Evolutionary conservation across 2,113 vertebrate species (phyloP).

Genomic region (Orthonyx spaldingii): DNA sequence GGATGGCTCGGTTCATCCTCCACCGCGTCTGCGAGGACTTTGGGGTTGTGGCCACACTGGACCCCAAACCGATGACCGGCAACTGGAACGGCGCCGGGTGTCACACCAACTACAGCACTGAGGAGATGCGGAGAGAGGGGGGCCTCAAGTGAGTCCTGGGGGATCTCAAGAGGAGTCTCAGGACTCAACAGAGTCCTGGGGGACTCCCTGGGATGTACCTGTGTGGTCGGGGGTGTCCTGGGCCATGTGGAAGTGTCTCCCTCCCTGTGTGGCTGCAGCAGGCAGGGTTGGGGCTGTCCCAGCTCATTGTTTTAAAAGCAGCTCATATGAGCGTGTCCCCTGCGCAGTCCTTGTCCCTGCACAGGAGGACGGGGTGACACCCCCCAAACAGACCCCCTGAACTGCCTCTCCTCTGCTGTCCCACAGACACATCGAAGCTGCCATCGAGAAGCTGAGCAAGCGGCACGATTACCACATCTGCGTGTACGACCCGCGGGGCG

Average conservation of each 20-base stretch:
- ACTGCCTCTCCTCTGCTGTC: neutral
- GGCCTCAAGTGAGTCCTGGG: conserved; percentile 73
- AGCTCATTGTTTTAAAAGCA: neutral
- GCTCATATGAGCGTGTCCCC: neutral
- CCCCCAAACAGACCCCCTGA: accelerated
- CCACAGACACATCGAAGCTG: conserved; percentile 70
- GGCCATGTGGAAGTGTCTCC: neutral
- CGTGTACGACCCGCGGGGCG: conserved; percentile 70
- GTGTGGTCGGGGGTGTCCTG: neutral
- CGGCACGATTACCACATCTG: conserved; percentile 73
- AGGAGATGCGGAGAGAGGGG: conserved; percentile 67
- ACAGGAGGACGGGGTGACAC: neutral
- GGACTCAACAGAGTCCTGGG: conserved; percentile 58
- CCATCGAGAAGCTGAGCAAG: conserved; percentile 76
- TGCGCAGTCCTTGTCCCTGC: neutral
- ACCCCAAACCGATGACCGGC: conserved; percentile 78
- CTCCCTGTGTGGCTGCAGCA: neutral
- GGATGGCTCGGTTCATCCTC: conserved; percentile 83
- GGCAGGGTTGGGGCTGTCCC: neutral
- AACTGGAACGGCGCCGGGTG: conserved; percentile 73
- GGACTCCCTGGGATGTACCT: neutral
- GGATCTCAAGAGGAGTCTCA: conserved; percentile 49
- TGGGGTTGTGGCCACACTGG: conserved; percentile 71
- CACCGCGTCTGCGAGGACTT: conserved; percentile 82
- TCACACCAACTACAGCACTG: conserved; percentile 79